These are phyloP conservation scores for Sebastes iracundus DNA, from an alignment of 2,797 vertebrate genomes.

Conservation along the genomic window DNA sequence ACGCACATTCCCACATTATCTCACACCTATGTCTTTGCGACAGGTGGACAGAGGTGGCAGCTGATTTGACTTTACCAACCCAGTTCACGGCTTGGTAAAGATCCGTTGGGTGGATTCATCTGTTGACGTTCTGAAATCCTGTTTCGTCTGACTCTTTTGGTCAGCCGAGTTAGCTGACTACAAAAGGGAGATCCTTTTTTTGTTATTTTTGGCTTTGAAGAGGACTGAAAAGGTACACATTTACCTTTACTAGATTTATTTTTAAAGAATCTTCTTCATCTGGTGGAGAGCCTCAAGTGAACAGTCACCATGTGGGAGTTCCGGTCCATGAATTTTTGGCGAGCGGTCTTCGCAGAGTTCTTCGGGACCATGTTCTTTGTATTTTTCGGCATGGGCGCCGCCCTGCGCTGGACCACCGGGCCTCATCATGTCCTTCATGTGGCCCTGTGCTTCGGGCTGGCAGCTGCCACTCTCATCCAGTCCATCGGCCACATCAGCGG, in stretches of 20 bases:
- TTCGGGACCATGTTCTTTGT: slow-evolving; percentile 96
- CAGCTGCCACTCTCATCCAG: slow-evolving; percentile 92
- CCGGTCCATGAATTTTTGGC: slow-evolving; percentile 94
- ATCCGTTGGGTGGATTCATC: slow-evolving; percentile 57
- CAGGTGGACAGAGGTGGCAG: slow-evolving; percentile 73
- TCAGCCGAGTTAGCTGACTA: slow-evolving; percentile 53
- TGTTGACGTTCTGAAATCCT: slow-evolving; percentile 38
- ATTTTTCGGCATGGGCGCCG: slow-evolving; percentile 92
- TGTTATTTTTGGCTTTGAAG: slow-evolving; percentile 40
- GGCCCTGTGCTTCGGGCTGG: slow-evolving; percentile 93
- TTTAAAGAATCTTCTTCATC: slow-evolving; percentile 33
- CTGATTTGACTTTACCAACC: slow-evolving; percentile 64
- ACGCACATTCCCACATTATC: slow-evolving; percentile 48
- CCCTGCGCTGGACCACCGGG: slow-evolving; percentile 90
- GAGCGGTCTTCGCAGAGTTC: slow-evolving; percentile 94
- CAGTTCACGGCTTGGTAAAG: slow-evolving; percentile 54
- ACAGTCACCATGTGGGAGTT: slow-evolving; percentile 92
- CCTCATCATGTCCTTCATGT: slow-evolving; percentile 89
- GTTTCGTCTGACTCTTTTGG: slow-evolving; percentile 42
- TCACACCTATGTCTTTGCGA: slow-evolving; percentile 80
- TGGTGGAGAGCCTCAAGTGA: slow-evolving; percentile 47
- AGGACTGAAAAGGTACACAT: slow-evolving; percentile 58
- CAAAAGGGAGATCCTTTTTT: slow-evolving; percentile 45
- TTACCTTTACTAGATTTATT: slow-evolving; percentile 50
- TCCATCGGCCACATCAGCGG: slow-evolving; percentile 93